Evolutionary conservation across 2,888 invertebrate genomes (phyloP), one percentile per base, ranked within the genome.

Genomic region (Apamea epomidion): DNA sequence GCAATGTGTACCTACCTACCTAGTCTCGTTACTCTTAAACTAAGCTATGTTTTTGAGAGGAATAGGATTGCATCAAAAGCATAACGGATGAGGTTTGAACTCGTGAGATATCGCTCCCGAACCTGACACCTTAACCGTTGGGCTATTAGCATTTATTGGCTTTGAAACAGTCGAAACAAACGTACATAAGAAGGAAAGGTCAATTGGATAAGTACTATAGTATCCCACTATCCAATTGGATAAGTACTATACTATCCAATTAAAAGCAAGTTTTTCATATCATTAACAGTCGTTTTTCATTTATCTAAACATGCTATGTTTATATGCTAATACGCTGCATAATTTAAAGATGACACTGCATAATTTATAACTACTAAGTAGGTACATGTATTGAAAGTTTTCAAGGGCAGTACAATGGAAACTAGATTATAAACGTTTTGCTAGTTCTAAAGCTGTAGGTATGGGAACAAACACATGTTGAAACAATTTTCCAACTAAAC

Each of bases 391-490:
- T 64, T 32, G 7, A n/a, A 58, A 21, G 21, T 68, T 29, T 72
- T 68, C 48, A 62, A 82, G 71, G 62, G 54, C 68, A 62, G 12
- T 37, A 45, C 54, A 80, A 72, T 62, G 2, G 54, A 58, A 80
- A 69, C 21, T 58, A 58, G 29, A 80, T 72, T 80, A 84, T 80
- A 62, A 68, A 65, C 16, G n/a, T 21, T 64, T 48, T 37, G 29
- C 54, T 79, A 32, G 42, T 72, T 84, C 51, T 69, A 48, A 62
- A 72, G 25, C 45, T 68, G 3, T 7, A 62, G 29, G 29, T 18
- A 60, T 72, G 82, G 58, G 80, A 82, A 84, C 54, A 69, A 69
- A 69, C 80, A 82, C 68, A 69, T 82, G 82, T 64, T 62, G 48
- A 68, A 48, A 42, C 32, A 69, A 84, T 84, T 80, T 45, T 72